These are phyloP conservation scores for Podabrus alpinus DNA, from an alignment of 2,888 invertebrate species.

Conservation along the genomic window DNA sequence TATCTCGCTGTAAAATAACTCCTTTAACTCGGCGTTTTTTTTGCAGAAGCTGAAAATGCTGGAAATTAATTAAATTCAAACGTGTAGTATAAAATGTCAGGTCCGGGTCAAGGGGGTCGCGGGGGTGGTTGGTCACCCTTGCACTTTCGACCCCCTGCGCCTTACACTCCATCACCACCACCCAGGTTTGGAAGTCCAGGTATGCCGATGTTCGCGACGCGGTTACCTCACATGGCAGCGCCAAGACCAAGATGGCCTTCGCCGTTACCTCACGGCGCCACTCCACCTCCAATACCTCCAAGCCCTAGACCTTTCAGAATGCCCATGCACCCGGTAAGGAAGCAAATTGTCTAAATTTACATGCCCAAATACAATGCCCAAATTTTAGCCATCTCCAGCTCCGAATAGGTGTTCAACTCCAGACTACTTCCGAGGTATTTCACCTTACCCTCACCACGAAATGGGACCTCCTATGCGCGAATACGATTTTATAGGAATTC, in stretches of 20 bases:
- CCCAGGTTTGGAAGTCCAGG: conserved; percentile 62
- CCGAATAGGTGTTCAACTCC: conserved; percentile 51
- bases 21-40: too few relatives aligned
- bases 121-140: conserved; percentile 63
- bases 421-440: conserved; percentile 48
- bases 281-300: conserved; percentile 51
- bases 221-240: conserved; percentile 63
- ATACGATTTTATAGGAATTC: conserved; percentile 75
- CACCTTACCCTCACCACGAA: conserved; percentile 46
- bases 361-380: too few relatives aligned
- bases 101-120: conserved; percentile 49
- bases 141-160: conserved; percentile 75
- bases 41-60: conserved; percentile 16
- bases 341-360: too few relatives aligned
- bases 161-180: conserved; percentile 77
- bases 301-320: conserved; percentile 54
- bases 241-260: conserved; percentile 70
- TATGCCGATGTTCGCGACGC: conserved; percentile 55
- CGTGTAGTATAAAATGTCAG: conserved; percentile 47
- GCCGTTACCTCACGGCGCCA: conserved; percentile 54
- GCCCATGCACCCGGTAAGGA: conserved; percentile 55
- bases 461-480: conserved; percentile 60
- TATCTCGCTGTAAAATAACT: too few relatives aligned
- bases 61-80: conserved; percentile 1
- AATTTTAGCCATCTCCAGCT: conserved; percentile 58